Conservation (phyloP, 2,797 vertebrate genomes). For the Botia almorhae region DNA sequence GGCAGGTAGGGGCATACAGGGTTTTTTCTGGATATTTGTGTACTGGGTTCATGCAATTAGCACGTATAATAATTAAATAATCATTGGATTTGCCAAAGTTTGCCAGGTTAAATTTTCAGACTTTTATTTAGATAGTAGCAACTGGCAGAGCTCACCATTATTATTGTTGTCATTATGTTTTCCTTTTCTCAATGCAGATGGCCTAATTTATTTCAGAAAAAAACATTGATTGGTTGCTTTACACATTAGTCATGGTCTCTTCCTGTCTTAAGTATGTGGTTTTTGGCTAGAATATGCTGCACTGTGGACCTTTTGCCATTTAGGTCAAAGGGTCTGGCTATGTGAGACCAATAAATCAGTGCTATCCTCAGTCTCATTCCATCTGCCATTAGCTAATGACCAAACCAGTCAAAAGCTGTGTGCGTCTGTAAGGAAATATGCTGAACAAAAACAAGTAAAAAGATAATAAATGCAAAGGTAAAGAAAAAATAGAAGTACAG, state of each 20-base stretch:
- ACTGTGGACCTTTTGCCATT: neutral
- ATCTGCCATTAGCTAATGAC: conserved; percentile 1
- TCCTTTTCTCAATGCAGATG: too few relatives aligned
- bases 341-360: conserved; percentile 15
- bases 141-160: too few relatives aligned
- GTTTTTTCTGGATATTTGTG: neutral
- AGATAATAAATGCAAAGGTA: too few relatives aligned
- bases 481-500: neutral
- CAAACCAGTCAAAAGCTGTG: conserved; percentile 13
- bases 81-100: neutral
- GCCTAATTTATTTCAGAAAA: too few relatives aligned
- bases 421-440: neutral
- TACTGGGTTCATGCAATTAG: neutral
- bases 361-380: neutral
- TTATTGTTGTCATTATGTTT: too few relatives aligned
- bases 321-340: conserved; percentile 3
- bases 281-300: neutral
- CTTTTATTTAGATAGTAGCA: too few relatives aligned
- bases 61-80: neutral
- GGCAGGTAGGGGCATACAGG: neutral
- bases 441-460: neutral
- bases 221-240: too few relatives aligned
- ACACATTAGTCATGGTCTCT: neutral
- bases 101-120: neutral
- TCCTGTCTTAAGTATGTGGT: neutral